Conservation (phyloP, 2,113 vertebrate species). For the Tenrec ecaudatus region DNA sequence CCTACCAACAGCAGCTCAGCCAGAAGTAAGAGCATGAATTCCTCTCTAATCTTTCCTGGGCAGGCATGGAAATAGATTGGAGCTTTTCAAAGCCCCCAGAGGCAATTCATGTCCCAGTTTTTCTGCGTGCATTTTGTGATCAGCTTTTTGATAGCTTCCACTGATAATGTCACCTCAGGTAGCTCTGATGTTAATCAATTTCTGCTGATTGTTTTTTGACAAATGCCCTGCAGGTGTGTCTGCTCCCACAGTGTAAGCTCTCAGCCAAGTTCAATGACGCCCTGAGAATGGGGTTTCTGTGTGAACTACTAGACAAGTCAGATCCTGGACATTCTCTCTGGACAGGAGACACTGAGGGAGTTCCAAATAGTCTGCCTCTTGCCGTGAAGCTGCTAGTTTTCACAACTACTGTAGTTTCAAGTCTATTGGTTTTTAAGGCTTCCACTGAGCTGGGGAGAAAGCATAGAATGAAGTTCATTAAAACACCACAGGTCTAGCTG, state of each 20-base stretch:
- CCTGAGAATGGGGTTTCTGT: neutral
- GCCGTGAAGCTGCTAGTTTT: neutral
- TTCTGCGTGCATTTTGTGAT: neutral
- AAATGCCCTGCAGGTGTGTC: neutral
- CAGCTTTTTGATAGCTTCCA: neutral
- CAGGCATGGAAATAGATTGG: neutral
- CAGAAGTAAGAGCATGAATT: neutral
- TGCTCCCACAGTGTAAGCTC: neutral
- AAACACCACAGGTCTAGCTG: neutral
- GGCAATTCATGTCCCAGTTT: neutral
- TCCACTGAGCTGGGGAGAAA: neutral
- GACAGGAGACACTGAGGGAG: neutral
- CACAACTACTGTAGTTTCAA: neutral
- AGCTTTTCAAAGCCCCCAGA: neutral
- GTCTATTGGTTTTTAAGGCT: neutral
- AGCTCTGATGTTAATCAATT: constrained; percentile 12
- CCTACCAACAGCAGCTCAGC: too few relatives aligned
- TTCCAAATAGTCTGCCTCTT: neutral
- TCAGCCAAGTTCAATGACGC: neutral
- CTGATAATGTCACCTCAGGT: neutral
- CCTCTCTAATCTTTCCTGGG: neutral
- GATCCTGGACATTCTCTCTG: neutral
- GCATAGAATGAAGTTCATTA: neutral
- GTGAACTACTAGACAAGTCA: neutral
- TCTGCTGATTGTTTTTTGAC: constrained; percentile 1